phyloP scores from a whole-genome alignment of 2,113 vertebrate species.

The Motacilla tschutschensis region DNA sequence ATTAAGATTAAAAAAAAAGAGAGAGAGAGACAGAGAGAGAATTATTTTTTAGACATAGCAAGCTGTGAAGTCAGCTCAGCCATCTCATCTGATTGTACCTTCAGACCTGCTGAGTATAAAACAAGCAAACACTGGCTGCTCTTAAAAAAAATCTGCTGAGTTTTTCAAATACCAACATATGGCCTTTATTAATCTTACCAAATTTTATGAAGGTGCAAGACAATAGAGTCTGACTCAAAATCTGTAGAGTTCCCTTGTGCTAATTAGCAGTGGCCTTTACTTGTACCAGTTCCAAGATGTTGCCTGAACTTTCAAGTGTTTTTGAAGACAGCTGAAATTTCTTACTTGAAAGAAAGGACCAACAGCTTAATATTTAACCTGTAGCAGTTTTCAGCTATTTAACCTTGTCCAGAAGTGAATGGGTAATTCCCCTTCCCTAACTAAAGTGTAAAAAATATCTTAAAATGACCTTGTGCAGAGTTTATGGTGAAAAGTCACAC shows the following conservation, averaged over 20 bases:
- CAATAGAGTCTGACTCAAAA: not conserved
- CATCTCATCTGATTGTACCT: not conserved
- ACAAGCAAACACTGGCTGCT: not conserved
- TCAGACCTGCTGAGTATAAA: not conserved
- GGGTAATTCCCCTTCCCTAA: not conserved
- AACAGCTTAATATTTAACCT: slow-evolving; percentile 43
- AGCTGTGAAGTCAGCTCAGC: not conserved
- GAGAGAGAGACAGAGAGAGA: accelerated
- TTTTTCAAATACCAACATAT: not conserved
- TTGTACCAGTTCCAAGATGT: not conserved
- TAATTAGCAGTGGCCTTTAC: not conserved
- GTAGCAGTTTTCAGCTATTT: slow-evolving; percentile 2
- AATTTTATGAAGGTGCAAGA: not conserved
- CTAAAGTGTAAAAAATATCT: not conserved
- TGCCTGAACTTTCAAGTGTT: not conserved
- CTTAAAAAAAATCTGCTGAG: not conserved
- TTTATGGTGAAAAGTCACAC: slow-evolving; percentile 20
- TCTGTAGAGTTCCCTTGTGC: not conserved
- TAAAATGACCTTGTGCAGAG: slow-evolving; percentile 16
- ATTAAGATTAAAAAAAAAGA: not conserved
- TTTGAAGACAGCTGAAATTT: not conserved
- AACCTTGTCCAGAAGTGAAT: slow-evolving; percentile 36
- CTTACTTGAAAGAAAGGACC: not conserved
- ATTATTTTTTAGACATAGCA: not conserved
- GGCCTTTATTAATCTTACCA: not conserved